Percentiles rank a stretch among this genome's conserved stretches.
Conservation (phyloP, 2,888 invertebrate genomes). For the Chorisops tibialis region DNA sequence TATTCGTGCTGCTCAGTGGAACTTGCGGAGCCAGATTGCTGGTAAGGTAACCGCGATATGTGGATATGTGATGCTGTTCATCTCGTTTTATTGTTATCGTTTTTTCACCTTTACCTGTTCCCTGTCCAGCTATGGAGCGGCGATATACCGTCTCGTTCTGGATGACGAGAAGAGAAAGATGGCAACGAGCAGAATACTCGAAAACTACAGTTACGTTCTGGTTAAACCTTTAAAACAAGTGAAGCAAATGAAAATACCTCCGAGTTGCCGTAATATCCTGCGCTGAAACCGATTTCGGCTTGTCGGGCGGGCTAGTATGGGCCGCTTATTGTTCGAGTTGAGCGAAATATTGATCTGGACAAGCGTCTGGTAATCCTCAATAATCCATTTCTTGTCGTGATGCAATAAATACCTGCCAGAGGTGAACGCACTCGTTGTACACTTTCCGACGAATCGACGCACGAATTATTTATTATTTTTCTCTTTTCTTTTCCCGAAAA, state of each 20-base stretch:
- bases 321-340: too few species aligned
- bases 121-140: not conserved
- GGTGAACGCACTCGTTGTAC: conserved; percentile 20
- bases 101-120: conserved; percentile 17
- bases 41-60: not conserved
- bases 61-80: conserved; percentile 2
- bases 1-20: too few species aligned
- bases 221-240: too few species aligned
- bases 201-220: too few species aligned
- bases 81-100: conserved; percentile 19
- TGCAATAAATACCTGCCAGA: conserved; percentile 1
- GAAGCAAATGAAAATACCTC: too few species aligned
- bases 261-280: too few species aligned
- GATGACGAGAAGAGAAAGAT: too few species aligned
- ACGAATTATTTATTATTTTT: not conserved
- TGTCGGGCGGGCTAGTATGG: too few species aligned
- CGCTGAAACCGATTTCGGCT: too few species aligned
- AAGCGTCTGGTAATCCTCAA: not conserved
- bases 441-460: not conserved
- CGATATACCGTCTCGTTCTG: not conserved
- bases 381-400: conserved; percentile 12
- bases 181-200: too few species aligned
- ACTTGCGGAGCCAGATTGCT: too few species aligned
- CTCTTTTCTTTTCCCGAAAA: not conserved
- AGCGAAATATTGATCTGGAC: too few species aligned